Evolutionary conservation across 2,113 vertebrate genomes (phyloP), one percentile per base, ranked within the genome.

Genomic region (Symphodus melops): DNA sequence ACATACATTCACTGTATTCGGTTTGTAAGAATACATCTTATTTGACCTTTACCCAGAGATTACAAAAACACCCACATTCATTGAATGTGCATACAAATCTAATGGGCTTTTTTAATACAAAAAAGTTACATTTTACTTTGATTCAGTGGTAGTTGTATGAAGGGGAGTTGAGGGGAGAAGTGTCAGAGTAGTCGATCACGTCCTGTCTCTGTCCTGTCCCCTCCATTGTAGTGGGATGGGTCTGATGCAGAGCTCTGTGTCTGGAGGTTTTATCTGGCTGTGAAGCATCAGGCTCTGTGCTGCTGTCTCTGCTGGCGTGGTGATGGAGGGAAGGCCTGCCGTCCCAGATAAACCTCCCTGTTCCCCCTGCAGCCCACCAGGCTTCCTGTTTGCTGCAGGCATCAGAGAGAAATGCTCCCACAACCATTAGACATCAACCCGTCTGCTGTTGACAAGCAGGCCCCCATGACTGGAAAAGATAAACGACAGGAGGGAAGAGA

Each of bases 281-380:
- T 41, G 75, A 79, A 89, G 85, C 79, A 49, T 77, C 48, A 16
- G 52, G 61, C 81, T 68, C 78, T 59, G 63, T 74, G 81, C 79
- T 80, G 80, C 85, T 39, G 81, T 90, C 85, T 92, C 71, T 72
- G 74, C 76, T 89, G 90, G 92, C 79, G 79, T 33, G 79, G 75
- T 88, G 92, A 94, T 88, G 74, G 89, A 91, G 77, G 68, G 76
- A 87, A 86, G 81, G 81, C 83, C 89, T 93, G 94, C 74, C 84
- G 83, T 81, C 81, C 77, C 57, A 88, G 93, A 94, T 93, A 94
- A 92, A 91, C 90, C 87, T 87, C 76, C 79, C 83, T 86, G 85
- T 88, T 88, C 87, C 83, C 79, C 66, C 84, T 44, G 59, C 71
- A 81, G 91, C 60, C 81, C 70, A 48, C 41, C 68, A 57, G 84